These are phyloP conservation scores for Colaptes auratus DNA, from an alignment of 2,113 vertebrate species.

Conservation along the genomic window DNA sequence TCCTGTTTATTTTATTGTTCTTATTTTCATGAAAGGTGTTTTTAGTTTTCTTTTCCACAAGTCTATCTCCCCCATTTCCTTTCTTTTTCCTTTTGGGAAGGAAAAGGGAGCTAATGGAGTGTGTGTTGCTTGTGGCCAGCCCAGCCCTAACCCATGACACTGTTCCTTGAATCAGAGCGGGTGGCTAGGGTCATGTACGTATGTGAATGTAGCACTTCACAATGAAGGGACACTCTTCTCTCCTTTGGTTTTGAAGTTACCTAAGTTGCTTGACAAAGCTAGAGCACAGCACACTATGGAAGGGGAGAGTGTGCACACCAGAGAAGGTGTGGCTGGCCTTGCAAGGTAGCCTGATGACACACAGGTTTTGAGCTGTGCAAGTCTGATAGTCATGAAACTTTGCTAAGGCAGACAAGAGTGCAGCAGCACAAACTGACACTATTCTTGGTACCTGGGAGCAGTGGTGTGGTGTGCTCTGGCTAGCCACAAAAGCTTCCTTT, in stretches of 20 bases:
- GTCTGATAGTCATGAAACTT: not conserved
- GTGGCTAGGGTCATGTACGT: accelerated
- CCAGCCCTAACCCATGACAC: not conserved
- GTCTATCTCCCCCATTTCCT: no score
- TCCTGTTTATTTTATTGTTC: no score
- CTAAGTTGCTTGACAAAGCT: not conserved
- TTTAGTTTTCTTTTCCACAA: no score
- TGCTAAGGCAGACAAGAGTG: not conserved
- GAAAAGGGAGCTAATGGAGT: no score
- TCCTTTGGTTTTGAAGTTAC: not conserved
- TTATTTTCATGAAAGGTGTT: no score
- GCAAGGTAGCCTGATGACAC: not conserved
- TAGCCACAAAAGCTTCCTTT: accelerated
- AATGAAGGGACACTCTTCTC: not conserved
- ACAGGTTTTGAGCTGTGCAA: not conserved
- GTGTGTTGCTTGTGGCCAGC: not conserved
- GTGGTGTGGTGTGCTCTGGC: not conserved
- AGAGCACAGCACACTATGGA: not conserved
- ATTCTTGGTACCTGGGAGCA: accelerated
- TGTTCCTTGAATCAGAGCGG: not conserved
- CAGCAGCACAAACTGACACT: not conserved
- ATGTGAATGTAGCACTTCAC: not conserved
- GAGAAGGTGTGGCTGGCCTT: not conserved
- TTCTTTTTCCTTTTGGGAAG: no score
- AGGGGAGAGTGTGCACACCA: accelerated